Base-by-base conservation (phyloP, 2,113 vertebrate species). In the Cyanistes caeruleus region DNA sequence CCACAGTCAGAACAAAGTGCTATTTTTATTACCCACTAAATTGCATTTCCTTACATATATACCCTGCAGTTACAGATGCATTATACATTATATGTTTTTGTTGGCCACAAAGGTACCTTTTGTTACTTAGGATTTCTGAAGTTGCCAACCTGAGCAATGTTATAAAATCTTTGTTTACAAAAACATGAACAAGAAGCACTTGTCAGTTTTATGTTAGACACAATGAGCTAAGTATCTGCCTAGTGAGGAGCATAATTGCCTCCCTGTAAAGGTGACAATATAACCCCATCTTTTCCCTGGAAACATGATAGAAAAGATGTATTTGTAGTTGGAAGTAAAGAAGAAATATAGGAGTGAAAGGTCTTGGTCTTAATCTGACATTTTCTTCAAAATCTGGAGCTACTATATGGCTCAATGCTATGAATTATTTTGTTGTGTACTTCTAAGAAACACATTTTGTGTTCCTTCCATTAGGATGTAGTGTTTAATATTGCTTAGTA, bases 21-120 rank as follows among this genome's bases (percentile, higher is more conserved):
- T 95, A 48, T 93, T 97, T 98, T 98, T 98, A 96, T 98, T 97
- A 94, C 69, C 94, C 90, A 84, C 97, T 97, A 97, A 69, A 72
- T 33, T 96, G 39, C 51, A 87, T 96, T 97, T 96, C 95, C 96
- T 98, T 98, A 94, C 37, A 76, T 94, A 95, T 78, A 87, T 96
- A 98, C 95, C 96, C 95, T 87, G 73, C 91, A 97, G 96, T 95
- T 90, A 97, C 79, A 97, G 82, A 92, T 95, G 79, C 28, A 2
- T 96, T 96, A 89, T 94, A 97, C 81, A 87, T 92, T 90, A 14
- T 52, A 97, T 96, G 78, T 46, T 97, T 97, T 95, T 93, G 65
- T 93, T 95, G 70, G 70, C 94, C 92, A 84, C 56, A 85, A 86
- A 87, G 69, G 52, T 72, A 89, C 10, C n/a, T 70, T 79, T 95